Percentiles rank a stretch among this genome's conserved stretches.
These are phyloP conservation scores for Neogobius melanostomus DNA, from an alignment of 2,113 vertebrate species.

Conservation along the genomic window DNA sequence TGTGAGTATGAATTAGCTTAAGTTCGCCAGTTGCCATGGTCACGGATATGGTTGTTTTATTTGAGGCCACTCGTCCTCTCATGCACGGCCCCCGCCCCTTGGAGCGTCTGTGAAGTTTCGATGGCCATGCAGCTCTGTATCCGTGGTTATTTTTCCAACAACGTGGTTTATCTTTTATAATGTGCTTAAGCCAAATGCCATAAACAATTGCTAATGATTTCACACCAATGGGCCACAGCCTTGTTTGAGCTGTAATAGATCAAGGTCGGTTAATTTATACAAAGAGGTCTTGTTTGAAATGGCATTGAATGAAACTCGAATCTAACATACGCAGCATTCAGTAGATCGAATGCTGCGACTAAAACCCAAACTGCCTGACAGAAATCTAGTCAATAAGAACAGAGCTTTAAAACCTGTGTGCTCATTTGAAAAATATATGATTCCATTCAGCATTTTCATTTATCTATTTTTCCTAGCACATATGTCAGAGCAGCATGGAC, in stretches of 20 bases:
- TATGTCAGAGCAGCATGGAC: constrained; percentile 49
- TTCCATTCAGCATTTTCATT: too few relatives aligned
- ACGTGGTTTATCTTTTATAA: constrained; percentile 3
- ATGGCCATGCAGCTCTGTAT: constrained; percentile 14
- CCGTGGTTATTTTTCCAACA: constrained; percentile 10
- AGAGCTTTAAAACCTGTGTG: too few relatives aligned
- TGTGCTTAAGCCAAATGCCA: neutral
- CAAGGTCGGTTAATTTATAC: neutral
- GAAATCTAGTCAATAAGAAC: neutral
- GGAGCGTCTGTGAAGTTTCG: constrained; percentile 15
- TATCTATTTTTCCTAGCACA: too few relatives aligned
- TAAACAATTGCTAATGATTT: constrained; percentile 7
- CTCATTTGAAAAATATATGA: too few relatives aligned
- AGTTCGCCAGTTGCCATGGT: constrained; percentile 67
- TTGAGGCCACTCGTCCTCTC: constrained; percentile 45
- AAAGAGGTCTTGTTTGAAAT: neutral
- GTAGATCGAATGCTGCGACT: neutral
- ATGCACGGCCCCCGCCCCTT: constrained; percentile 22
- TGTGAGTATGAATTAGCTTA: constrained; percentile 69
- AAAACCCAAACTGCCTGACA: neutral
- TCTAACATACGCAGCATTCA: neutral
- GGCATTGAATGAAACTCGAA: neutral
- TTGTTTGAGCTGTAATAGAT: neutral
- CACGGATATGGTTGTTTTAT: constrained; percentile 72
- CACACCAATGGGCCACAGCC: neutral